Conservation (phyloP, 1,140 invertebrate species). For the Myzus persicae region DNA sequence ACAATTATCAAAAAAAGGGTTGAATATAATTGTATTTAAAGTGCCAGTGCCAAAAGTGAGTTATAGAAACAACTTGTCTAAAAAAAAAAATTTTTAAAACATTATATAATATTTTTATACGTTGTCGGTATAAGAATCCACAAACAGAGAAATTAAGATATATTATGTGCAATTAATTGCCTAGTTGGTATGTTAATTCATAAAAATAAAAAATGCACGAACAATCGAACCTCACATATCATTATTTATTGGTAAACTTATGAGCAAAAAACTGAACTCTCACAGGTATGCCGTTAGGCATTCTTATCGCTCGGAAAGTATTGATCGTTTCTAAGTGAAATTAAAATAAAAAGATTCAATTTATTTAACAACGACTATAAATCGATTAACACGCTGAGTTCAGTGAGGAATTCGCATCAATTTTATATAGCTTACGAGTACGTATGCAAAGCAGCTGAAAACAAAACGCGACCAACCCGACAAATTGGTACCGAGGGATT, state of each 20-base stretch:
- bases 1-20: too few relatives aligned
- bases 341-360: slow-evolving; percentile 6
- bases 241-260: neutral
- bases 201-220: too few relatives aligned
- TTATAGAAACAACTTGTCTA: too few relatives aligned
- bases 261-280: neutral
- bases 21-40: too few relatives aligned
- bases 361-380: slow-evolving; percentile 3
- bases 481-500: neutral
- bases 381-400: neutral
- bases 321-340: neutral
- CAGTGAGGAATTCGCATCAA: neutral
- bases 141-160: too few relatives aligned
- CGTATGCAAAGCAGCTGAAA: neutral
- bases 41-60: too few relatives aligned
- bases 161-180: too few relatives aligned
- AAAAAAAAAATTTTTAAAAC: too few relatives aligned
- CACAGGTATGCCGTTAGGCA: neutral
- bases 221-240: too few relatives aligned
- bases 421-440: neutral
- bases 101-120: too few relatives aligned
- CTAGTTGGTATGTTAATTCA: too few relatives aligned
- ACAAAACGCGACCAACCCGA: neutral
- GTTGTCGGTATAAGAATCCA: too few relatives aligned
- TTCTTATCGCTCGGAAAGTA: neutral